Evolutionary conservation across 2,888 invertebrate genomes (phyloP).

Genomic region (Caenorhabditis sinica): DNA sequence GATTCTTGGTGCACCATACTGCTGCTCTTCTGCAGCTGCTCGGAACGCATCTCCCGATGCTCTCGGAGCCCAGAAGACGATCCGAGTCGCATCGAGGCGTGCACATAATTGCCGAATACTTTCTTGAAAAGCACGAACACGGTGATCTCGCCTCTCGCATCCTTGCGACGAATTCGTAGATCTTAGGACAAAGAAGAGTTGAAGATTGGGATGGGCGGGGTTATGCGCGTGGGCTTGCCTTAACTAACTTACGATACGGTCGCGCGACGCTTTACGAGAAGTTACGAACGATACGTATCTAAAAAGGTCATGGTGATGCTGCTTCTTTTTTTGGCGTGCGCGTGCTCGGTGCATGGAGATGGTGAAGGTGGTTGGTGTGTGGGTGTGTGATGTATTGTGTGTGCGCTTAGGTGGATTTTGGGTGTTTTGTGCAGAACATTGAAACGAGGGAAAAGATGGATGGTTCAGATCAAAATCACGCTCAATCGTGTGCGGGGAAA

Average conservation of each 20-base stretch:
- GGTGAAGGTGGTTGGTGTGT: conserved; percentile 53
- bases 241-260: conserved; percentile 40
- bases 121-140: conserved; percentile 68
- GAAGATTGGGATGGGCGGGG: neutral
- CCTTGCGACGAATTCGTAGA: conserved; percentile 67
- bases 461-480: conserved; percentile 47
- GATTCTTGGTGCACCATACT: conserved; percentile 45
- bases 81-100: conserved; percentile 62
- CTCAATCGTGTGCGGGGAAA: conserved; percentile 49
- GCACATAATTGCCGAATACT: conserved; percentile 68
- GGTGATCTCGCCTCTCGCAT: conserved; percentile 66
- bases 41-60: conserved; percentile 37
- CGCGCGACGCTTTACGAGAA: conserved; percentile 59
- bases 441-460: conserved; percentile 14
- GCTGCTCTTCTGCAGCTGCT: conserved; percentile 27
- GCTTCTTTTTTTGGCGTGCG: conserved; percentile 45
- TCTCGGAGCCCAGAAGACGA: conserved; percentile 40
- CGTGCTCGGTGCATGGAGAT: conserved; percentile 67
- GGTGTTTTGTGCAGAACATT: conserved; percentile 23
- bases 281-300: conserved; percentile 38
- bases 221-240: conserved; percentile 38
- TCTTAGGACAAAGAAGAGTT: conserved; percentile 59
- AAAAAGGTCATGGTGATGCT: conserved; percentile 35
- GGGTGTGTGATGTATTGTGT: conserved; percentile 37
- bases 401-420: conserved; percentile 21